Evolutionary conservation across 2,113 vertebrate species (phyloP).

Genomic region (Dendropsophus ebraccatus): DNA sequence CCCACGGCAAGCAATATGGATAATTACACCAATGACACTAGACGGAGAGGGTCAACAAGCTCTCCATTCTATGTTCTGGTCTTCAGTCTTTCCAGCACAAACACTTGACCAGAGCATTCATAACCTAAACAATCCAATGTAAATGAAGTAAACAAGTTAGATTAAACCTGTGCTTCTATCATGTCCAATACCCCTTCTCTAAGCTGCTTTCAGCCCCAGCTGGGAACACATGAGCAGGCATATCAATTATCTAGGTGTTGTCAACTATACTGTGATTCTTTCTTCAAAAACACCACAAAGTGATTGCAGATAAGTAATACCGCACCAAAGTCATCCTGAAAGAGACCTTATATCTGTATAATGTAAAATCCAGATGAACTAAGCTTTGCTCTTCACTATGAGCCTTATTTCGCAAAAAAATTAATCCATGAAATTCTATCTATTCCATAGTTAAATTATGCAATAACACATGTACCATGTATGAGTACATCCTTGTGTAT

Average conservation of each 20-base stretch:
- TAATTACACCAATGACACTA: neutral
- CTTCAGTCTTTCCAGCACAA: neutral
- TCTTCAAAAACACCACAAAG: neutral
- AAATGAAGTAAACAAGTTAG: neutral
- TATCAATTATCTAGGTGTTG: neutral
- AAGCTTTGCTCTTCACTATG: neutral
- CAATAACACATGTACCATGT: neutral
- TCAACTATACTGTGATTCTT: neutral
- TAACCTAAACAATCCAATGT: neutral
- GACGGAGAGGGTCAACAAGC: neutral
- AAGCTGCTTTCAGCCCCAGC: neutral
- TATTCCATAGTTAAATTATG: neutral
- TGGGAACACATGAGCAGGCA: neutral
- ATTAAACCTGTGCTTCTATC: neutral
- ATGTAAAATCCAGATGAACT: neutral
- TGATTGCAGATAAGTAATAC: neutral
- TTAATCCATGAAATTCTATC: neutral
- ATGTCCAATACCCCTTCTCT: neutral
- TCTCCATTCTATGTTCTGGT: neutral
- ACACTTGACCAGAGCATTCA: neutral
- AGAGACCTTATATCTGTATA: neutral
- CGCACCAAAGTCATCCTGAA: neutral
- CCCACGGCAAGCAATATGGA: neutral
- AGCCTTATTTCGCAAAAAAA: neutral
- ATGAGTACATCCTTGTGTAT: too few species aligned